These are phyloP conservation scores for Bombus picipes DNA, from an alignment of 1,140 invertebrate genomes.

Conservation along the genomic window DNA sequence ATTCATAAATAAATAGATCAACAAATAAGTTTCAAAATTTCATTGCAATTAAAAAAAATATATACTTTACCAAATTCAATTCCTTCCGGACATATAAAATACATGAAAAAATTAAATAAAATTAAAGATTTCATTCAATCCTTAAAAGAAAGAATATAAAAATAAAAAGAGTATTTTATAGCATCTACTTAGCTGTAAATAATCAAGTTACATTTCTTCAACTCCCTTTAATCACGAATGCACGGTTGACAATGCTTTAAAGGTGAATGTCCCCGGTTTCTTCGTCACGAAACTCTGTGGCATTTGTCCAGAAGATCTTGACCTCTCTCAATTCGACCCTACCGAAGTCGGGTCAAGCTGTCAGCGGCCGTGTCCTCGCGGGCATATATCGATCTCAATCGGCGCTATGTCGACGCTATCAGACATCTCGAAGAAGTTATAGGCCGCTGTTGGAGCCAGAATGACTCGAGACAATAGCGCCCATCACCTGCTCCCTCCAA, in stretches of 20 bases:
- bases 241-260: slow-evolving; percentile 1
- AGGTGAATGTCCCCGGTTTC: slow-evolving; percentile 50
- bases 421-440: slow-evolving; percentile 69
- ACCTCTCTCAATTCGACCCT: slow-evolving; percentile 69
- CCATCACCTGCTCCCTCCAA: slow-evolving; percentile 62
- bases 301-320: slow-evolving; percentile 71
- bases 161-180: too few relatives aligned
- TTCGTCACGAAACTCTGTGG: slow-evolving; percentile 51
- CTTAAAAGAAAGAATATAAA: too few relatives aligned
- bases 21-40: too few relatives aligned
- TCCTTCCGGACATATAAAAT: too few relatives aligned
- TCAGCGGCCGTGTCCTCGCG: slow-evolving; percentile 57
- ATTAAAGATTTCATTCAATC: too few relatives aligned
- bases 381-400: slow-evolving; percentile 71
- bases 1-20: too few relatives aligned
- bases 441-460: slow-evolving; percentile 59
- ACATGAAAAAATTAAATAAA: too few relatives aligned
- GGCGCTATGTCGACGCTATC: slow-evolving; percentile 56
- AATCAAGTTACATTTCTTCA: too few relatives aligned
- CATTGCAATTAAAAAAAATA: too few relatives aligned
- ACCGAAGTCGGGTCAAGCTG: slow-evolving; percentile 63
- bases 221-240: too few relatives aligned
- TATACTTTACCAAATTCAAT: too few relatives aligned
- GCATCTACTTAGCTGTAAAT: too few relatives aligned
- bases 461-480: slow-evolving; percentile 72